Evolutionary conservation across 2,888 invertebrate species (phyloP), one percentile per base, ranked within the genome.

Genomic region (Microdon myrmicae): DNA sequence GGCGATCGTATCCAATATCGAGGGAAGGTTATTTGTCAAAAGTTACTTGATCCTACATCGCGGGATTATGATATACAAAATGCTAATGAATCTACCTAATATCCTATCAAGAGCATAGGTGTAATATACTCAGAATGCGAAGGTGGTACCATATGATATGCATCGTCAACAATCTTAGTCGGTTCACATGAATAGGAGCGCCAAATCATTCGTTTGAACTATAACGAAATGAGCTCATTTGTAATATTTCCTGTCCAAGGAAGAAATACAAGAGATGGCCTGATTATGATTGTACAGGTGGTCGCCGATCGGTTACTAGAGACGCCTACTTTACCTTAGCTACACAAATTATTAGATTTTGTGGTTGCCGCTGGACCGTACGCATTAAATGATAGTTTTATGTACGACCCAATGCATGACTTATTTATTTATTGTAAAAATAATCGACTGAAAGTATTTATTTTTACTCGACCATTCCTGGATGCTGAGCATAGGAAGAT

Each of bases 391-490:
- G 89, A 90, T 71, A 89, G 90, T 75, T 77, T 94, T 48, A 79
- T 84, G 0, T 95, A 90, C 74, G 90, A 93, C 72, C 94, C 94
- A 0, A 79, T 96, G 23, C 85, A 87, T 70, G 92, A 94, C 72
- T 81, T 96, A 13, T 79, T 94, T 6, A 74, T 83, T 9, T 86
- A 88, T 71, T 85, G 93, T 0, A 80, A 79, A 48, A 82, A 85
- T 8, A 83, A 88, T 67, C 83, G 84, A 69, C 96, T 96, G 0
- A 88, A 96, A 75, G 81, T 94, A 12, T 83, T 91, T 25, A 84
- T 96, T 61, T 81, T 96, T 71, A 84, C 89, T 7, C 96, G 96
- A 0, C 95, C 96, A 0, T 92, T 95, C 75, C 76, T 95, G 44
- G 93, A 94, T 72, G 81, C 82, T 6, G 84, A 85, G 13, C 89